phyloP scores from a whole-genome alignment of 2,888 invertebrate genomes.

The Zhengitettix transpicula region DNA sequence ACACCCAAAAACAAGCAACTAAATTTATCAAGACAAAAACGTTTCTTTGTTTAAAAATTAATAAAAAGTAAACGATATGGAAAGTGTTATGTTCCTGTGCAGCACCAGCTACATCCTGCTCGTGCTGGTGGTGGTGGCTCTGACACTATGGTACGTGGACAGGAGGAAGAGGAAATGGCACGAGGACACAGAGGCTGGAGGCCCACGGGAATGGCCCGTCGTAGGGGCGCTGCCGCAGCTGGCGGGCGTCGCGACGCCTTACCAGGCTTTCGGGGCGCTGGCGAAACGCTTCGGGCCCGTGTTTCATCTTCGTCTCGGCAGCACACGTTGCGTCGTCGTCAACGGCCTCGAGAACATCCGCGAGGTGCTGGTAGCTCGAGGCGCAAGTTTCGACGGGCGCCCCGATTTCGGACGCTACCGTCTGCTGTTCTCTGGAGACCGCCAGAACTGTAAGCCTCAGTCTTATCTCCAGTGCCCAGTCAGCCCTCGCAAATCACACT shows the following conservation, averaged over 20 bases:
- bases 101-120: too few species aligned
- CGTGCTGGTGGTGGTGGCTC: too few species aligned
- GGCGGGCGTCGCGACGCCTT: constrained; percentile 38
- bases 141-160: too few species aligned
- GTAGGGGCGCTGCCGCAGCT: constrained; percentile 38
- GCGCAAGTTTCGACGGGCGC: constrained; percentile 43
- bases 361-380: constrained; percentile 37
- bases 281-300: constrained; percentile 35
- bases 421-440: constrained; percentile 43
- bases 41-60: too few species aligned
- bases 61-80: too few species aligned
- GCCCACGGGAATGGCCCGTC: constrained; percentile 35
- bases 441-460: constrained; percentile 45
- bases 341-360: constrained; percentile 39
- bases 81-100: too few species aligned
- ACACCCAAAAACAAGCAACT: too few species aligned
- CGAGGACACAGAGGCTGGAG: constrained; percentile 23
- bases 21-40: too few species aligned
- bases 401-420: constrained; percentile 46
- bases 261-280: constrained; percentile 37
- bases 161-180: too few species aligned
- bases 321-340: constrained; percentile 36
- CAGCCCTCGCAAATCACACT: neutral
- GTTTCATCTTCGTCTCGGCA: constrained; percentile 35
- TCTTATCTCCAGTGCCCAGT: too few species aligned